A percentile compares a stretch with the other conserved stretches of the same genome.
phyloP scores from a whole-genome alignment of 2,113 vertebrate genomes.

The Odocoileus virginianus region DNA sequence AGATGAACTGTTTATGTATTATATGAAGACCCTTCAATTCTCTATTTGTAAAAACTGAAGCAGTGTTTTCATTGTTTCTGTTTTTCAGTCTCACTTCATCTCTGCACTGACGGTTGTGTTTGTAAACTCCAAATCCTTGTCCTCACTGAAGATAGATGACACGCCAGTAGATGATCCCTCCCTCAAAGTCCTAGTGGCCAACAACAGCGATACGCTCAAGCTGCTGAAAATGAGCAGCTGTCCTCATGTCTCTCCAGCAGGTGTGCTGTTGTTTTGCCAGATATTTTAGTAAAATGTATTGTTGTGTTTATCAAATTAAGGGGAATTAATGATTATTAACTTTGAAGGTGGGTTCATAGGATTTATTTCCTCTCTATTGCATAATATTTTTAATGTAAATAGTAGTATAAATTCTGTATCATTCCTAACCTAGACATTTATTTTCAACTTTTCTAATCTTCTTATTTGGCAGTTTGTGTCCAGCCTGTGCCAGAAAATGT shows the following conservation, averaged over 20 bases:
- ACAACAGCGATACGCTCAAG: slow-evolving; percentile 95
- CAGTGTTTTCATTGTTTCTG: slow-evolving; percentile 31
- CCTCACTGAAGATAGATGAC: slow-evolving; percentile 96
- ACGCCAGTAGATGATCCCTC: slow-evolving; percentile 97
- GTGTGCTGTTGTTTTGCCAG: slow-evolving; percentile 62
- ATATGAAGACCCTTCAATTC: neutral
- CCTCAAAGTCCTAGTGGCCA: slow-evolving; percentile 95
- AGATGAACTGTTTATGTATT: neutral
- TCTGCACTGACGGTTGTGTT: slow-evolving; percentile 98
- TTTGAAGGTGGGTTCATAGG: neutral
- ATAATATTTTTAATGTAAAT: neutral
- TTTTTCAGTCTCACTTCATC: slow-evolving; percentile 89
- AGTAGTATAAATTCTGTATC: neutral
- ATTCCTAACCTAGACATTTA: neutral
- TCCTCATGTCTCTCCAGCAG: slow-evolving; percentile 91
- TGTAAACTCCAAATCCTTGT: slow-evolving; percentile 97
- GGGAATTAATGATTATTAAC: neutral
- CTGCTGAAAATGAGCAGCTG: slow-evolving; percentile 98
- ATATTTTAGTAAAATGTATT: neutral
- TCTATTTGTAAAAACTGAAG: slow-evolving; percentile 30
- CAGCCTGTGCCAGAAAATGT: neutral
- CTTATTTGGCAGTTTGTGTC: neutral
- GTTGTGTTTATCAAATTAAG: neutral
- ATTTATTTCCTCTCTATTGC: neutral
- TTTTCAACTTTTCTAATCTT: slow-evolving; percentile 11